Base-by-base conservation (phyloP, 2,888 invertebrate species). In the Dryocosmus kuriphilus region DNA sequence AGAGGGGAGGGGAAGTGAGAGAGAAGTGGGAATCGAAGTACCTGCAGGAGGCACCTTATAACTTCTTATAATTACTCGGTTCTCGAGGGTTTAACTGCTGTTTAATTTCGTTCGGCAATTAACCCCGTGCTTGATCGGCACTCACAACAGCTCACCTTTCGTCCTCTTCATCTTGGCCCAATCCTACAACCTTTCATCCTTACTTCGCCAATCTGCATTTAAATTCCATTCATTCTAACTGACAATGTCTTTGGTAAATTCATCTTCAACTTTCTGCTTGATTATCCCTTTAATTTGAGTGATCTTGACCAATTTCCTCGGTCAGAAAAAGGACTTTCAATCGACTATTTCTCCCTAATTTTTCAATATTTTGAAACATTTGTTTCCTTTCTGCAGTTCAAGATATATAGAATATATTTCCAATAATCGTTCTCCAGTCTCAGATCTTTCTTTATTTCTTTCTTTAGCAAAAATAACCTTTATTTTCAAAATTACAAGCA, bases 81-180 rank as follows among this genome's bases (percentile, higher is more conserved):
- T 85, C 87, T 86, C 85, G 83, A 83, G 87, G 84, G 86, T 89
- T 88, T 88, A 90, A 90, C 88, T 89, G 87, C 90, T 87, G 87
- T 88, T 90, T 90, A 89, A 90, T 89, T 91, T 89, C 86, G 88
- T 89, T 89, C 86, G 87, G 86, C 88, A 89, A 90, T 90, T 90
- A 90, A 89, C 87, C 84, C 80, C 83, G 80, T 84, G 85, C 86
- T 88, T 89, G 88, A 88, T 90, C 86, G 87, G 83, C 81, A 78
- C 81, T 80, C 85, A 81, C 85, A 87, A 84, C 83, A 86, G 82
- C 81, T 83, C 55, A 67, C 75, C 71, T 71, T 71, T 32, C 51
- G 41, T 2, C 67, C 27, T 67, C 41, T 46, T 51, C 71, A 14
- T 46, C 51, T 71, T 51, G 30, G 38, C 24, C 65, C 7, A 41